Percentiles rank a stretch among this genome's conserved stretches.
Conservation (phyloP, 2,797 vertebrate genomes). For the Xenops minutus region DNA sequence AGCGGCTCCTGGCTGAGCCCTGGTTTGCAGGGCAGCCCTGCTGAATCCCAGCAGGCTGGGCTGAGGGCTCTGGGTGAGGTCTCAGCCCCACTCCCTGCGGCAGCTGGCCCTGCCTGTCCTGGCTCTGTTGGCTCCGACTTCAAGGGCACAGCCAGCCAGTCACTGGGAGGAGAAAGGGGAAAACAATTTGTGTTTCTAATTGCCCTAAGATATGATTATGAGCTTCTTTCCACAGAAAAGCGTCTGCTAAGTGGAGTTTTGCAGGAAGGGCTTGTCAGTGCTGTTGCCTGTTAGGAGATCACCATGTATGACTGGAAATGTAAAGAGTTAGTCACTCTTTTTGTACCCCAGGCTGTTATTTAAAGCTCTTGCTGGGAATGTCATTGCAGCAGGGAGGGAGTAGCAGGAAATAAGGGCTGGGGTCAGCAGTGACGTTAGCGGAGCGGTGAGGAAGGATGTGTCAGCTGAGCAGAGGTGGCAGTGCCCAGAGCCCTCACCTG, state of each 20-base stretch:
- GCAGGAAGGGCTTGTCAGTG: constrained; percentile 57
- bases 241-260: neutral
- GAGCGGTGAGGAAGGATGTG: neutral
- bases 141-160: neutral
- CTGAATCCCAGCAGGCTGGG: neutral
- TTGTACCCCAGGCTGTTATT: neutral
- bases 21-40: neutral
- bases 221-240: neutral
- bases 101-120: neutral
- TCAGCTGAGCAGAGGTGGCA: rapidly evolving
- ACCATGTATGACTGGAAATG: constrained; percentile 6
- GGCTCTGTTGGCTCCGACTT: neutral
- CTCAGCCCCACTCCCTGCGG: neutral
- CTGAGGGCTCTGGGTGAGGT: neutral
- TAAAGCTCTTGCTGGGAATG: neutral
- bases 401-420: neutral
- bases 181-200: constrained; percentile 26
- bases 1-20: neutral
- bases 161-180: constrained; percentile 4
- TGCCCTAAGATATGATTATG: constrained; percentile 47
- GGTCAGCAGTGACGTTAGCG: neutral
- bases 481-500: neutral
- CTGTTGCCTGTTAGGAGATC: constrained; percentile 31
- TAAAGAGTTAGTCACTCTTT: constrained; percentile 26
- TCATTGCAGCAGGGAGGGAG: neutral